phyloP scores from a whole-genome alignment of 2,797 vertebrate species.

The Acomys russatus region DNA sequence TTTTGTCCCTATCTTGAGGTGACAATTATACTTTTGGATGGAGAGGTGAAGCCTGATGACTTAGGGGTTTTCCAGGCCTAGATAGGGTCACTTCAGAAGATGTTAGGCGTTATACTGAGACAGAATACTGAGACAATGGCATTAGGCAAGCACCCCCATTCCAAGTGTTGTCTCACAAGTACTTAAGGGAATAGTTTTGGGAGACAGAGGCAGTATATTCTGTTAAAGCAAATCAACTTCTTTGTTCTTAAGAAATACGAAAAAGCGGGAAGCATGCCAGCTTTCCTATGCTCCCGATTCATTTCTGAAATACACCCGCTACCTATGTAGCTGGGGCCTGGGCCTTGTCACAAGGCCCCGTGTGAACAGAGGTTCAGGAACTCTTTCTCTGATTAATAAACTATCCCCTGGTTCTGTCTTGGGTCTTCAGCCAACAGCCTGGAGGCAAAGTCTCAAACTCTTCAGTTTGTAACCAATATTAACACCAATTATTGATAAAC shows the following conservation, averaged over 20 bases:
- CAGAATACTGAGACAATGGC: background rate
- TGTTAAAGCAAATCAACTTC: background rate
- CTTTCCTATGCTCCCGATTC: background rate
- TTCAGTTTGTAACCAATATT: background rate
- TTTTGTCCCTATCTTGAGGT: background rate
- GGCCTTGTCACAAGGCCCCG: background rate
- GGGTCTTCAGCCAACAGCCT: background rate
- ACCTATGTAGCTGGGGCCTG: background rate
- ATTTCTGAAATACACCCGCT: background rate
- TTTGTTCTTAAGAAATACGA: background rate
- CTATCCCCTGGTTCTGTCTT: background rate
- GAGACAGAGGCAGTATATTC: background rate
- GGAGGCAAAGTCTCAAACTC: background rate
- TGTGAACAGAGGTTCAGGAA: background rate
- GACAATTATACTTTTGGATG: background rate
- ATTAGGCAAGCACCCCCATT: background rate
- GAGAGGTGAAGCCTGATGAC: background rate
- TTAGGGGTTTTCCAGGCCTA: background rate
- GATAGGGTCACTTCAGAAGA: background rate
- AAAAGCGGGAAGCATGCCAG: background rate
- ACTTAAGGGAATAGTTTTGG: background rate
- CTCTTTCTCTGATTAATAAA: background rate
- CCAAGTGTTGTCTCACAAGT: background rate
- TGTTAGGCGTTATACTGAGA: background rate
- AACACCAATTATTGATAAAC: slow-evolving; percentile 24